Percentiles rank a stretch among this genome's conserved stretches.
phyloP scores from a whole-genome alignment of 2,113 vertebrate genomes.

The Syngnathus floridae region DNA sequence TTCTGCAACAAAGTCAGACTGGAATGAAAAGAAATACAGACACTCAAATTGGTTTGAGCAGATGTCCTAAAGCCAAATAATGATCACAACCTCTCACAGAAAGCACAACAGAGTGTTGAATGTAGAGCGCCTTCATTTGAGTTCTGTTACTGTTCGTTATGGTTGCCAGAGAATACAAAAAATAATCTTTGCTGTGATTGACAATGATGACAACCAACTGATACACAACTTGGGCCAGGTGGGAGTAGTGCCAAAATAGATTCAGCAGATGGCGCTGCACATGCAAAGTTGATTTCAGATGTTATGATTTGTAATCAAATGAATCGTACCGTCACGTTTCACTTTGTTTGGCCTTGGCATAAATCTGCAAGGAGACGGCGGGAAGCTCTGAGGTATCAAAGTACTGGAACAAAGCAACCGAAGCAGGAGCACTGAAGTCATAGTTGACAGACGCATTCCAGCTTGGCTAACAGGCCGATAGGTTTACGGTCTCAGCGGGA shows the following conservation, averaged over 20 bases:
- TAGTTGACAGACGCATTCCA: constrained; percentile 58
- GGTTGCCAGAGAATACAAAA: background rate
- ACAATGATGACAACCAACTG: background rate
- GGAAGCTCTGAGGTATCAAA: background rate
- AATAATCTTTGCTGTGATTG: background rate
- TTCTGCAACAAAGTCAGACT: background rate
- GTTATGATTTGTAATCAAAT: background rate
- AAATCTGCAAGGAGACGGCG: background rate
- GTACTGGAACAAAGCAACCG: constrained; percentile 1
- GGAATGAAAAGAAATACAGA: background rate
- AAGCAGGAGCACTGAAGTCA: constrained; percentile 15
- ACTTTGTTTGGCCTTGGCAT: background rate
- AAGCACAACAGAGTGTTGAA: background rate
- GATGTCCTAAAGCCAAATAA: constrained; percentile 5
- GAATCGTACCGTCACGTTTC: background rate
- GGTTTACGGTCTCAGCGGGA: constrained; percentile 43
- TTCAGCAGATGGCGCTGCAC: background rate
- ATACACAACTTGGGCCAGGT: background rate
- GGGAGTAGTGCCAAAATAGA: background rate
- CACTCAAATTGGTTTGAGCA: background rate
- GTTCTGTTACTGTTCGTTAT: too few relatives aligned
- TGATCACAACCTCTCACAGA: background rate
- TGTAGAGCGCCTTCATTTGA: background rate
- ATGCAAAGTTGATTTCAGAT: background rate
- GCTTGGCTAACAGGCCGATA: constrained; percentile 57